These are phyloP conservation scores for Formica exsecta DNA, from an alignment of 1,140 invertebrate genomes.

Conservation along the genomic window DNA sequence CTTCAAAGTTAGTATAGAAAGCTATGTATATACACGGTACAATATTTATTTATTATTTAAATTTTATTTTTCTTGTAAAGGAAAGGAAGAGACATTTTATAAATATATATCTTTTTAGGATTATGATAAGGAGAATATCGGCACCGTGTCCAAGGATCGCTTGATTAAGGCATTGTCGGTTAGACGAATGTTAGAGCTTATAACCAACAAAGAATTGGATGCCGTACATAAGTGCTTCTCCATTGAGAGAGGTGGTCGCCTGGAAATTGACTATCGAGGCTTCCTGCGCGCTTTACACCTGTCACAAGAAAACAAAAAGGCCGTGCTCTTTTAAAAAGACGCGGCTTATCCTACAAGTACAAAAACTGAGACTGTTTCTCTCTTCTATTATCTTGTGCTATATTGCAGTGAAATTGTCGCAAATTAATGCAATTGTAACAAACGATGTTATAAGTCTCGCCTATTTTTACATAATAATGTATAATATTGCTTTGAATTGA, in stretches of 20 bases:
- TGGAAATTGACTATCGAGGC: slow-evolving; percentile 89
- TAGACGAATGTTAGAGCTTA: slow-evolving; percentile 87
- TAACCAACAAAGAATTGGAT: slow-evolving; percentile 89
- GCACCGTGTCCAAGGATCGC: slow-evolving; percentile 88
- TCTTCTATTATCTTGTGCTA: background rate
- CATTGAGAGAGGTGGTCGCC: slow-evolving; percentile 87
- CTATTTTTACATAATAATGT: background rate
- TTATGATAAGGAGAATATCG: slow-evolving; percentile 89
- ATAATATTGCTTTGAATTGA: background rate
- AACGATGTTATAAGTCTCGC: too few relatives aligned
- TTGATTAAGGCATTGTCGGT: slow-evolving; percentile 88
- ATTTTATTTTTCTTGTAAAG: background rate
- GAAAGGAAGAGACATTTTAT: background rate
- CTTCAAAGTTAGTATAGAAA: slow-evolving; percentile 82
- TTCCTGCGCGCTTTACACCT: slow-evolving; percentile 88
- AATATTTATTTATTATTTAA: background rate
- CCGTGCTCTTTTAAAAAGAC: slow-evolving; percentile 80
- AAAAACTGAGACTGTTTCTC: background rate
- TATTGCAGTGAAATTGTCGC: too few relatives aligned
- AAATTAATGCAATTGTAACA: too few relatives aligned
- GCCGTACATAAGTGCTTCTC: slow-evolving; percentile 90
- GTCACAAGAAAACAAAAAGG: slow-evolving; percentile 84
- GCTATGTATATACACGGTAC: background rate
- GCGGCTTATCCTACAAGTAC: background rate
- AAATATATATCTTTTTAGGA: slow-evolving; percentile 85